phyloP scores from a whole-genome alignment of 2,113 vertebrate genomes.

The Aphyosemion australe region DNA sequence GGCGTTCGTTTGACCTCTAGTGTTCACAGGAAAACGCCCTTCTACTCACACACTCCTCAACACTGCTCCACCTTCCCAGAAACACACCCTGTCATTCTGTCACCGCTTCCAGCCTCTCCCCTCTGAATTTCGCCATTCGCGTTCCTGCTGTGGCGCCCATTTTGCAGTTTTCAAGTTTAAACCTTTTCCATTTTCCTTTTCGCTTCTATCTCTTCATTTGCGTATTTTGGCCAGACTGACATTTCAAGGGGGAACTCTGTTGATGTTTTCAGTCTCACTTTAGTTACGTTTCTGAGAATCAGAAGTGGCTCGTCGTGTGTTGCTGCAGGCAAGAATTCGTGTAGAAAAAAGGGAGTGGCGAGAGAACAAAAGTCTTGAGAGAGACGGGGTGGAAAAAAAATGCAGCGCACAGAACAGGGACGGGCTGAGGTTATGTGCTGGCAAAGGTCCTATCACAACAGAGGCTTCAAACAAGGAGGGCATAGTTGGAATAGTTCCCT shows the following conservation, averaged over 20 bases:
- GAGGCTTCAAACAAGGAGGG: conserved; percentile 37
- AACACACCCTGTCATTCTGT: conserved; percentile 56
- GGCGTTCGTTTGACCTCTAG: conserved; percentile 32
- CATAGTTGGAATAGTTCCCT: conserved; percentile 72
- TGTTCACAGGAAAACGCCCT: conserved; percentile 61
- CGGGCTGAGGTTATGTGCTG: conserved; percentile 31
- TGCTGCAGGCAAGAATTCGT: conserved; percentile 17
- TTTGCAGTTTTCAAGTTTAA: neutral
- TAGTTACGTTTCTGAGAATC: neutral
- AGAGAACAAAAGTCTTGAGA: conserved; percentile 58
- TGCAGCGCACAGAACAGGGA: conserved; percentile 26
- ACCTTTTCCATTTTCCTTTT: neutral
- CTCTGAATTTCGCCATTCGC: neutral
- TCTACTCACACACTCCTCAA: conserved; percentile 1
- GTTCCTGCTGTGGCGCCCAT: neutral
- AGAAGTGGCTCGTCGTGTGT: conserved; percentile 3
- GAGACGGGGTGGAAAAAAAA: conserved; percentile 23
- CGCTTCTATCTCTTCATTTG: neutral
- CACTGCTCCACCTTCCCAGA: conserved; percentile 22
- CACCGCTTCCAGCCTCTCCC: conserved; percentile 39
- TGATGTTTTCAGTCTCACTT: conserved; percentile 5
- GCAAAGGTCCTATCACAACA: conserved; percentile 65
- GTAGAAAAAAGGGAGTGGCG: conserved; percentile 56
- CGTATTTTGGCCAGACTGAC: neutral
- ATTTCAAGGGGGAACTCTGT: neutral